Evolutionary conservation across 1,140 invertebrate species (phyloP).

Genomic region (Myzus persicae): DNA sequence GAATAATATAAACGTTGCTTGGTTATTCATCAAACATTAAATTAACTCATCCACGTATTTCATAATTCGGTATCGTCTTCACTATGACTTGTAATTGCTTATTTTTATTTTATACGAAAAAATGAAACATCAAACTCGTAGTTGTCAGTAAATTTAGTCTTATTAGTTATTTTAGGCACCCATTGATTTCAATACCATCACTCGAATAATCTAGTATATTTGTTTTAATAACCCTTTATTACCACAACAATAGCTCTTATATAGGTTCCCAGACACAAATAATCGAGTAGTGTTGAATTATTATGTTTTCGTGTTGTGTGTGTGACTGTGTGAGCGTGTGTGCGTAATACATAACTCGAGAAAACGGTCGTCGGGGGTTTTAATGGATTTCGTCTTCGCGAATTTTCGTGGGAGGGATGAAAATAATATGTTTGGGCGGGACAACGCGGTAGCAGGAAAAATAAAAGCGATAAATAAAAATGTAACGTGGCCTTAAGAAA

Average conservation of each 20-base stretch:
- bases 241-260: background rate
- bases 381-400: conserved; percentile 35
- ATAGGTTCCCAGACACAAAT: background rate
- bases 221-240: background rate
- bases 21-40: too few species aligned
- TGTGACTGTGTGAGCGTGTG: background rate
- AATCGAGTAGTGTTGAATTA: background rate
- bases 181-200: background rate
- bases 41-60: too few species aligned
- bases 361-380: background rate
- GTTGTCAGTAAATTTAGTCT: background rate
- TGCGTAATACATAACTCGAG: background rate
- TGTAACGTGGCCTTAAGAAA: conserved; percentile 16
- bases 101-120: background rate
- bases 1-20: too few species aligned
- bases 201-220: background rate
- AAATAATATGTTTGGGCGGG: background rate
- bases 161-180: background rate
- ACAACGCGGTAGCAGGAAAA: background rate
- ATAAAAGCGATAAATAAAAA: conserved; percentile 47
- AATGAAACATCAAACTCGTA: background rate
- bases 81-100: background rate
- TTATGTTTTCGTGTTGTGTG: background rate
- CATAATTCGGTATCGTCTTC: too few species aligned
- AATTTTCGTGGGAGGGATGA: background rate